Evolutionary conservation across 2,113 vertebrate species (phyloP).

Genomic region (Pterocles orientalis): DNA sequence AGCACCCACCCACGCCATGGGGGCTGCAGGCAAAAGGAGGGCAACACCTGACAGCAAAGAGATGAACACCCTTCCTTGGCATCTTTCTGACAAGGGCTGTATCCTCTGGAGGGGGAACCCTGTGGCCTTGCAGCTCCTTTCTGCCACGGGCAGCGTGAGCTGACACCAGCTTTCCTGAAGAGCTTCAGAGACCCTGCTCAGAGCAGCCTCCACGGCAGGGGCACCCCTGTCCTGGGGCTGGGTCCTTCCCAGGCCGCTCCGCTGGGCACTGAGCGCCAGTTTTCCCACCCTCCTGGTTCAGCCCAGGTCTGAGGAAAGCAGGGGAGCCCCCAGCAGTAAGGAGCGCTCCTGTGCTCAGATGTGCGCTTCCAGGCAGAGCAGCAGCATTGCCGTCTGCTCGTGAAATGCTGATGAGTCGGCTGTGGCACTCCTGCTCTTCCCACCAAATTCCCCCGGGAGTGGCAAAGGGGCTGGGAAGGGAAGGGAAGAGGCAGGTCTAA

Average conservation of each 20-base stretch:
- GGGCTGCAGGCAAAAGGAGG: not conserved
- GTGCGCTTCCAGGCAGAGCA: not conserved
- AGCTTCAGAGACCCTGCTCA: not conserved
- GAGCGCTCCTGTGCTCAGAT: not conserved
- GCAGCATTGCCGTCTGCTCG: not conserved
- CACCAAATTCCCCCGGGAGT: not conserved
- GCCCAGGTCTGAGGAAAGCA: not conserved
- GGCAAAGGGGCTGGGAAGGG: not conserved
- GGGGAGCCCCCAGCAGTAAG: not conserved
- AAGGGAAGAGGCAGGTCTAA: not conserved
- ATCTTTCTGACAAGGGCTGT: not conserved
- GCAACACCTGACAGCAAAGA: not conserved
- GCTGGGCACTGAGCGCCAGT: not conserved
- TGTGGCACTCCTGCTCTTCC: not conserved
- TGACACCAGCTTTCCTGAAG: not conserved
- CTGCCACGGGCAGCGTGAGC: rapidly evolving
- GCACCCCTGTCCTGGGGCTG: not conserved
- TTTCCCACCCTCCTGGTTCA: not conserved
- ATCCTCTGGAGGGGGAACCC: not conserved
- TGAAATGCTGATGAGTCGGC: not conserved
- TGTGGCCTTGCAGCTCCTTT: not conserved
- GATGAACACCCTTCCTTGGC: not conserved
- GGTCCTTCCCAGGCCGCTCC: not conserved
- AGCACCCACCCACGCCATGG: not conserved
- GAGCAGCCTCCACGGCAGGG: not conserved